Conservation (phyloP, 23 tunicate genomes). For the Halocynthia aurantium region DNA sequence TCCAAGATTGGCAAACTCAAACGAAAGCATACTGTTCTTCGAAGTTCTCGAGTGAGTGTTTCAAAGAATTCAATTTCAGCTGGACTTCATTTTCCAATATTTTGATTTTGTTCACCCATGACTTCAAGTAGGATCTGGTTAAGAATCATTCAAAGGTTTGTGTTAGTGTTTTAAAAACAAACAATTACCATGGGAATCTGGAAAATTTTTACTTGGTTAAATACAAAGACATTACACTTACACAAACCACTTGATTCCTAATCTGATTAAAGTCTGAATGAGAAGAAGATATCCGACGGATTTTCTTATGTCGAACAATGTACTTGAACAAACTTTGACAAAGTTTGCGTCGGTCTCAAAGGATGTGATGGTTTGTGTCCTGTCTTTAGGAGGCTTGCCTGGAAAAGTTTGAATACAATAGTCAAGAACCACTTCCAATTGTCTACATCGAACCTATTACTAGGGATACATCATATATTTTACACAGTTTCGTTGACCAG, state of each 20-base stretch:
- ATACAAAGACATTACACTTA: conserved; percentile 31
- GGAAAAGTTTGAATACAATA: background rate
- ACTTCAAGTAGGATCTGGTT: conserved; percentile 49
- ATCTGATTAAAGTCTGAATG: conserved; percentile 61
- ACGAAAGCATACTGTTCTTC: conserved; percentile 80
- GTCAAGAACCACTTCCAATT: too few relatives aligned
- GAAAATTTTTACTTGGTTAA: background rate
- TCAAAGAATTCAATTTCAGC: conserved; percentile 50
- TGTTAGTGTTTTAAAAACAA: background rate
- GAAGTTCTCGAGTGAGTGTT: conserved; percentile 65
- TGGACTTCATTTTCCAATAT: conserved; percentile 43
- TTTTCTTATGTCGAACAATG: conserved; percentile 74
- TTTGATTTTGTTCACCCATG: conserved; percentile 41
- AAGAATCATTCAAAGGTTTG: background rate
- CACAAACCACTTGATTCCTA: conserved; percentile 88
- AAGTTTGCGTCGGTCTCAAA: conserved; percentile 81
- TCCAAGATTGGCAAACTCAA: background rate
- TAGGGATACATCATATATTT: too few relatives aligned
- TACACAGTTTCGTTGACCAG: too few relatives aligned
- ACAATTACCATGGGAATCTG: background rate
- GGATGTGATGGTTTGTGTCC: conserved; percentile 14
- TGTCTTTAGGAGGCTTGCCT: conserved; percentile 95
- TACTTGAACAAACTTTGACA: conserved; percentile 86
- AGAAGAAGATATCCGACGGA: conserved; percentile 64
- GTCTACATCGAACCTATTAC: too few relatives aligned